Conservation (phyloP, 2,113 vertebrate genomes). For the Pollachius pollachius region DNA sequence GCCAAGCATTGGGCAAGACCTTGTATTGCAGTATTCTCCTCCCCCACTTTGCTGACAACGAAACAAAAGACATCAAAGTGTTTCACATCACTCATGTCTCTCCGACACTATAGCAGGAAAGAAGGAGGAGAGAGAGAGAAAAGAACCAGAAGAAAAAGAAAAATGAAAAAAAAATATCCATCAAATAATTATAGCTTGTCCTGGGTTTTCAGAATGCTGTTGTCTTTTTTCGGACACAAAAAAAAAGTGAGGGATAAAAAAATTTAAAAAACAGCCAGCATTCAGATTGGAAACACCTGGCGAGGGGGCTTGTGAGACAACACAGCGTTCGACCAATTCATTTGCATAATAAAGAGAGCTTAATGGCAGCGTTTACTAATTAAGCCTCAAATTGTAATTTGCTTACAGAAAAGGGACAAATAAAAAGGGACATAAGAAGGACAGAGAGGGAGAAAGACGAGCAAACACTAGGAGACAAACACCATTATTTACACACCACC, state of each 20-base stretch:
- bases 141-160: neutral
- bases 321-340: constrained; percentile 40
- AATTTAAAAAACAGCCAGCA: neutral
- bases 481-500: constrained; percentile 43
- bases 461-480: constrained; percentile 47
- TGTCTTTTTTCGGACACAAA: constrained; percentile 36
- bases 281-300: constrained; percentile 57
- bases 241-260: constrained; percentile 8
- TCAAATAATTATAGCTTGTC: constrained; percentile 59
- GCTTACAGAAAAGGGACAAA: constrained; percentile 24
- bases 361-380: constrained; percentile 58
- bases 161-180: constrained; percentile 25
- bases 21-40: neutral
- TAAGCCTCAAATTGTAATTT: constrained; percentile 55
- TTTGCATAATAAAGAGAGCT: constrained; percentile 60
- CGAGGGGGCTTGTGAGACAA: constrained; percentile 43
- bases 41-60: constrained; percentile 2
- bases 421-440: neutral
- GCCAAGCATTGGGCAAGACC: no score
- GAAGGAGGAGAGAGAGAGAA: constrained; percentile 9
- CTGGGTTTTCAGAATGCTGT: constrained; percentile 44
- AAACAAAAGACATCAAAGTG: constrained; percentile 47
- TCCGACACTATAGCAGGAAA: neutral
- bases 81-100: constrained; percentile 34
- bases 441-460: constrained; percentile 8